Evolutionary conservation across 2,888 invertebrate species (phyloP), one percentile per base, ranked within the genome.

Genomic region (Trachelus iudaicus): DNA sequence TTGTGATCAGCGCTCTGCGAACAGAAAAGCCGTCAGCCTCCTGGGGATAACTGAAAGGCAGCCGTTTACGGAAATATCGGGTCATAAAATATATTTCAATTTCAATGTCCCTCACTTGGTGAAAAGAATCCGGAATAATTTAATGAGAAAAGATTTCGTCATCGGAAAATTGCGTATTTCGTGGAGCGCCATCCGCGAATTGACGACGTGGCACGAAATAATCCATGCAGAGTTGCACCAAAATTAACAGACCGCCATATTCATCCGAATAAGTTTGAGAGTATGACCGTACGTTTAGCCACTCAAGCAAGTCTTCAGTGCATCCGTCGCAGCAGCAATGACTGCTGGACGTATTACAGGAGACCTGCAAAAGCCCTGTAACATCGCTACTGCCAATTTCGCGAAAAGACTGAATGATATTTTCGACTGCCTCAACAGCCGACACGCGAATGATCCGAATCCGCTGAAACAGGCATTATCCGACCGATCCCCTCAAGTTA

Each of bases 271-370:
- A 75, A 79, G n/a, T 86, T 85, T 79, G 80, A 84, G 75, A 81
- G 81, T 75, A 85, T 87, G 83, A 82, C 78, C 73, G 84, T 85
- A 33, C 79, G 77, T 33, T 79, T 82, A 34, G 86, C 85, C 11
- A 78, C 84, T 0, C 86, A 87, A 81, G 76, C 86, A 87, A 81
- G 76, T 85, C 75, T 86, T 86, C 40, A 86, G 86, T 79, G 82
- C 82, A 33, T 79, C 85, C 1, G 81, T 85, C 11, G 75, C 80
- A 15, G 77, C 83, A 34, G 85, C 84, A 56, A 77, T 85, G 73
- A 76, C 78, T 56, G 80, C 84, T 15, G 84, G 80, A 31, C 15
- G 76, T 31, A 73, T 76, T 11, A 82, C 83, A 11, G 80, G 80
- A 11, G 80, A 83, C 34, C 79, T 85, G 35, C 76, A 76, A 75